Percentiles rank a stretch among this genome's conserved stretches.
Conservation (phyloP, 2,888 invertebrate genomes). For the Drosophila diplacantha region DNA sequence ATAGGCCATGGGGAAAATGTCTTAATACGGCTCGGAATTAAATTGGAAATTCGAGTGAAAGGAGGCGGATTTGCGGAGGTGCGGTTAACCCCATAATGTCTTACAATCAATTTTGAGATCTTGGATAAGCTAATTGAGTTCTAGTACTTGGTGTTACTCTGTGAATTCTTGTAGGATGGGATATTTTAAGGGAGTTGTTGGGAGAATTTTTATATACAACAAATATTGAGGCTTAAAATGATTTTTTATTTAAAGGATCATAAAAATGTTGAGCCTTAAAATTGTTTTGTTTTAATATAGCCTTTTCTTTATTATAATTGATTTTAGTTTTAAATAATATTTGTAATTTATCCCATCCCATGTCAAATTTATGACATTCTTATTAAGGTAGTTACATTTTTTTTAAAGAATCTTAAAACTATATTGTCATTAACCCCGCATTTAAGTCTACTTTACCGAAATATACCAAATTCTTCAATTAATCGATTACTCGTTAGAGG, state of each 20-base stretch:
- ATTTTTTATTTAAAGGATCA: no score
- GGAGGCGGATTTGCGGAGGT: not conserved
- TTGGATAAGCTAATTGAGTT: constrained; percentile 1
- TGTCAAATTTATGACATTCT: no score
- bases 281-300: no score
- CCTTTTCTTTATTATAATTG: no score
- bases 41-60: constrained; percentile 14
- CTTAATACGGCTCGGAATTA: constrained; percentile 45
- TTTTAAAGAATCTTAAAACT: no score
- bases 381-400: no score
- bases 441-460: not conserved
- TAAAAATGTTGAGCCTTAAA: no score
- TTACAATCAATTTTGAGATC: constrained; percentile 3
- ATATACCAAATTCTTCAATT: not conserved
- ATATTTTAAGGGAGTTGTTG: not conserved
- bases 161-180: not conserved
- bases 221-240: no score
- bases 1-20: constrained; percentile 52
- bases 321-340: no score
- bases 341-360: no score
- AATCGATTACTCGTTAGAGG: not conserved
- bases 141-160: no score
- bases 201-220: not conserved
- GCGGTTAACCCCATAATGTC: constrained; percentile 11
- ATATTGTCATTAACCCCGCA: no score